These are phyloP conservation scores for Acleris sparsana DNA, from an alignment of 2,888 invertebrate genomes.

Conservation along the genomic window DNA sequence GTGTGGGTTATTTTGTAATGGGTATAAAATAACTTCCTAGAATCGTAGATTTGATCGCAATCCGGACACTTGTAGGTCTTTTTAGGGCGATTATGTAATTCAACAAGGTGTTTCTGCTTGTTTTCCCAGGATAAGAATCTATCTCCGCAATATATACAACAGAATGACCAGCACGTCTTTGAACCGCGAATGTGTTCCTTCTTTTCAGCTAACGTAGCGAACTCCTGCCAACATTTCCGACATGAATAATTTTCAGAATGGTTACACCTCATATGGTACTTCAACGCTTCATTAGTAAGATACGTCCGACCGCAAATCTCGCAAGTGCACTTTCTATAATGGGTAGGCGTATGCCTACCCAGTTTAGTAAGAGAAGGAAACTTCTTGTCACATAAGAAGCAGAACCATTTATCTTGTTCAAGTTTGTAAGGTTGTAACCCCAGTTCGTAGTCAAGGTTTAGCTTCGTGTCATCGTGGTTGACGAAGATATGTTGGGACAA, in stretches of 20 bases:
- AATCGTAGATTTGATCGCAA: conserved; percentile 55
- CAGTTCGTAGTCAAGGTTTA: conserved; percentile 59
- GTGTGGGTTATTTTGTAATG: conserved; percentile 66
- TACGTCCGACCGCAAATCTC: conserved; percentile 70
- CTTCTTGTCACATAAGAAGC: conserved; percentile 60
- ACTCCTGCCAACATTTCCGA: conserved; percentile 68
- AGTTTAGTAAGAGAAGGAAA: conserved; percentile 62
- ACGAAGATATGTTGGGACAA: conserved; percentile 60
- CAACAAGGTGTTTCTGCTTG: conserved; percentile 62
- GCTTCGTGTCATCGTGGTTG: conserved; percentile 50
- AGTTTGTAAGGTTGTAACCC: conserved; percentile 68
- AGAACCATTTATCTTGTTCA: conserved; percentile 60
- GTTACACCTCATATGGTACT: conserved; percentile 62
- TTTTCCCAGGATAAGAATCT: conserved; percentile 69
- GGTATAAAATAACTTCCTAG: conserved; percentile 60
- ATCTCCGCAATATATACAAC: conserved; percentile 64
- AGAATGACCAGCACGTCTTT: conserved; percentile 62
- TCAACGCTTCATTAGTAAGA: conserved; percentile 61
- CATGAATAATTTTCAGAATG: conserved; percentile 63
- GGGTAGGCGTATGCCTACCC: conserved; percentile 66
- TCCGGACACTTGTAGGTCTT: conserved; percentile 63
- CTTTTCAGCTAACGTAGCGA: conserved; percentile 56
- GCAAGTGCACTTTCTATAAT: conserved; percentile 67
- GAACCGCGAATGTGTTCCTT: conserved; percentile 58
- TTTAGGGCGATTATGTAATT: conserved; percentile 55